Conservation (phyloP, 2,113 vertebrate genomes). For the Hiodon alosoides region DNA sequence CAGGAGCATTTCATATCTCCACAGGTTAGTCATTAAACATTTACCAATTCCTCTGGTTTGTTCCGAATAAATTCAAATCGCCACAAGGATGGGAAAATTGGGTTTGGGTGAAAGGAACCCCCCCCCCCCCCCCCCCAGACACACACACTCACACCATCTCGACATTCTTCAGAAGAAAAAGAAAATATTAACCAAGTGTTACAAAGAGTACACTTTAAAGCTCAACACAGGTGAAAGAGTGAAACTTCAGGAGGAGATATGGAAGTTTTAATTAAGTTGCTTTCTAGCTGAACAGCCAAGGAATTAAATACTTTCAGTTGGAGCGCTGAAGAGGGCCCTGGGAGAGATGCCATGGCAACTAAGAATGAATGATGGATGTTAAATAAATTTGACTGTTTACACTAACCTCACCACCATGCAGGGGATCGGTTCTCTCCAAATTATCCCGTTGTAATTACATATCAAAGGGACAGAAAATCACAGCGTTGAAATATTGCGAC, state of each 20-base stretch:
- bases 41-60: too few relatives aligned
- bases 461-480: background rate
- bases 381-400: background rate
- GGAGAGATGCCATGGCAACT: background rate
- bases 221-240: background rate
- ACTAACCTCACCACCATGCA: conserved; percentile 1
- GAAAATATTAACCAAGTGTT: background rate
- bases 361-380: conserved; percentile 6
- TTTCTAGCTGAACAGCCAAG: conserved; percentile 14
- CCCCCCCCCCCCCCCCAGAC: too few relatives aligned
- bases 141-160: too few relatives aligned
- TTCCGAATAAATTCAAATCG: too few relatives aligned
- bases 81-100: background rate
- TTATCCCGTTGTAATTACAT: conserved; percentile 20
- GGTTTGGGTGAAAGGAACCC: background rate
- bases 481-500: conserved; percentile 3
- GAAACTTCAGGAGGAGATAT: background rate
- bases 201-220: background rate
- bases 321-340: background rate
- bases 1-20: too few relatives aligned
- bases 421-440: background rate
- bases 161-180: background rate
- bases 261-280: conserved; percentile 29
- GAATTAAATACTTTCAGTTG: conserved; percentile 15
- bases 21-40: too few relatives aligned